Conservation (phyloP, 2,113 vertebrate genomes). For the Mirza zaza region DNA sequence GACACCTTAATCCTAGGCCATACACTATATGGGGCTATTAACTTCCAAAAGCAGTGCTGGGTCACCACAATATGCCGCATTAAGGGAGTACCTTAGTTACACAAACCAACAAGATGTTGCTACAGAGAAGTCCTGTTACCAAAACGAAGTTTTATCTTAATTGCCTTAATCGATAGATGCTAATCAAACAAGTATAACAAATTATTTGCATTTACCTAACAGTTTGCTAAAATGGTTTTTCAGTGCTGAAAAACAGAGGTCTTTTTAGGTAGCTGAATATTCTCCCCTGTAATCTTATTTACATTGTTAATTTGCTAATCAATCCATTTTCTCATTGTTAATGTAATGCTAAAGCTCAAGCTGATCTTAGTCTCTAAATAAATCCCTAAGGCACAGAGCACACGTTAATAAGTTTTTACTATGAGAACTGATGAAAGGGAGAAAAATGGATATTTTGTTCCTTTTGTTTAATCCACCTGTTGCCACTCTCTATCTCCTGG, state of each 20-base stretch:
- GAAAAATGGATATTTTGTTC: background rate
- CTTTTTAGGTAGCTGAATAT: background rate
- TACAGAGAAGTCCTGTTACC: background rate
- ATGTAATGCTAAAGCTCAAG: background rate
- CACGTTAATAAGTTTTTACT: constrained; percentile 19
- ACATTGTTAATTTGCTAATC: constrained; percentile 19
- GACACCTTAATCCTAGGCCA: background rate
- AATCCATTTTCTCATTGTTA: background rate
- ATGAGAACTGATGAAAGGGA: background rate
- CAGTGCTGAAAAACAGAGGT: background rate
- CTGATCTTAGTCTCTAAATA: background rate
- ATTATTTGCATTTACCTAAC: constrained; percentile 5
- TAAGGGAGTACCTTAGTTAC: background rate
- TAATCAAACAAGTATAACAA: background rate
- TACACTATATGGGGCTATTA: background rate
- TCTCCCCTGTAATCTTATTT: background rate
- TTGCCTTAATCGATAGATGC: background rate
- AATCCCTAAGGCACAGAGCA: background rate
- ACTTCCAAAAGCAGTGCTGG: background rate
- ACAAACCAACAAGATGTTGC: background rate
- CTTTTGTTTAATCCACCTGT: constrained; percentile 23
- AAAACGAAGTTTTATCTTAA: background rate
- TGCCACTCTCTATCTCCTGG: background rate
- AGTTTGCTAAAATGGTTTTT: background rate
- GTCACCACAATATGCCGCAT: background rate